A percentile compares a stretch with the other conserved stretches of the same genome.
These are phyloP conservation scores for Drosophila pseudoobscura DNA, from an alignment of 1,140 invertebrate genomes.

Conservation along the genomic window DNA sequence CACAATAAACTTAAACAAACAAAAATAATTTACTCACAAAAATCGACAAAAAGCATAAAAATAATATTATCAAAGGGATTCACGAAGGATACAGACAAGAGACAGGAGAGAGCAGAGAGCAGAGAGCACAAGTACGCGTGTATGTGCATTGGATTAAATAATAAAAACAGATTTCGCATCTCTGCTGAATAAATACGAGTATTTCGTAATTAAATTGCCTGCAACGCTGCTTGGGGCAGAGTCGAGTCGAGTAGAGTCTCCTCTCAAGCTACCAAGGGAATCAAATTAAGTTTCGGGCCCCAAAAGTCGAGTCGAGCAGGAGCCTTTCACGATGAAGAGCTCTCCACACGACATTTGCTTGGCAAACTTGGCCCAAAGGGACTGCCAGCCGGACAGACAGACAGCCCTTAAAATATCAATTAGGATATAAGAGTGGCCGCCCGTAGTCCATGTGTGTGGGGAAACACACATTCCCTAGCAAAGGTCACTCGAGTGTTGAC, in stretches of 20 bases:
- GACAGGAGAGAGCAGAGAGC: not conserved
- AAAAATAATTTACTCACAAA: not conserved
- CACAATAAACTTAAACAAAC: conserved; percentile 39
- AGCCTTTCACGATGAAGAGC: conserved; percentile 4
- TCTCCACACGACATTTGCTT: conserved; percentile 34
- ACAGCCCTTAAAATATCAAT: conserved; percentile 56
- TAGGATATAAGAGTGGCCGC: conserved; percentile 31
- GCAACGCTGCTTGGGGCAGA: conserved; percentile 6
- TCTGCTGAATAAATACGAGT: conserved; percentile 33
- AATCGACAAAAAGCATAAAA: conserved; percentile 17
- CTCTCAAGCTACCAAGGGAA: conserved; percentile 1
- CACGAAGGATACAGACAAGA: not conserved
- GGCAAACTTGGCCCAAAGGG: conserved; percentile 12
- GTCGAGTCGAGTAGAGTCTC: not conserved
- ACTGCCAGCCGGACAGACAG: conserved; percentile 33
- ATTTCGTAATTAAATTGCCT: conserved; percentile 41
- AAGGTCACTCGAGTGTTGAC: conserved; percentile 17
- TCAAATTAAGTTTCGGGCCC: conserved; percentile 19
- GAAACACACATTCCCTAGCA: conserved; percentile 28
- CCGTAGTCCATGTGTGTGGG: conserved; percentile 41
- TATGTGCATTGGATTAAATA: conserved; percentile 22
- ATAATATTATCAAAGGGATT: conserved; percentile 8
- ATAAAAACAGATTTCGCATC: conserved; percentile 39
- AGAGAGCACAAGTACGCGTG: conserved; percentile 1
- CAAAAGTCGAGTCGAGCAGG: too few relatives aligned